These are phyloP conservation scores for Sander lucioperca DNA, from an alignment of 2,113 vertebrate genomes.

Conservation along the genomic window DNA sequence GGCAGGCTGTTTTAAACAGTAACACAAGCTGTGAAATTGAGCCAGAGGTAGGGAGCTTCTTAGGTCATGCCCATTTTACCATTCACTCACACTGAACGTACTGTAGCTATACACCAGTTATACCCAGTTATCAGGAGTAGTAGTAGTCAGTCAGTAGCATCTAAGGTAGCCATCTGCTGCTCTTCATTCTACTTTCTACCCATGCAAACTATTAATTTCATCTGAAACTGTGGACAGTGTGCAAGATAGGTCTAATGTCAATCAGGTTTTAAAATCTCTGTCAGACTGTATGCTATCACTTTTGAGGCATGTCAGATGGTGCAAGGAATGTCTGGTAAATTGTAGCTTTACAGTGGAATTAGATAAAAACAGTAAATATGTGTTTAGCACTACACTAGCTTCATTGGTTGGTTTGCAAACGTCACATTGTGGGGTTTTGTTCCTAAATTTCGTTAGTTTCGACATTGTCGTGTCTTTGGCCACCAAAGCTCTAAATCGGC, in stretches of 20 bases:
- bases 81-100: slow-evolving; percentile 2
- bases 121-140: not conserved
- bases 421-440: not conserved
- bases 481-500: not conserved
- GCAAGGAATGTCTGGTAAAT: not conserved
- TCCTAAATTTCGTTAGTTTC: not conserved
- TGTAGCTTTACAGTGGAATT: not conserved
- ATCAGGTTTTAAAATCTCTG: not conserved
- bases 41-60: slow-evolving; percentile 63
- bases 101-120: not conserved
- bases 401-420: not conserved
- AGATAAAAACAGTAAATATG: not conserved
- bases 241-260: not conserved
- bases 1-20: slow-evolving; percentile 58
- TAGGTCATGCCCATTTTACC: slow-evolving; percentile 29
- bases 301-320: slow-evolving; percentile 4
- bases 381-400: not conserved
- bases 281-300: not conserved
- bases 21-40: slow-evolving; percentile 63
- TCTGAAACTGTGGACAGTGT: not conserved
- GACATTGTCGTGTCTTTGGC: not conserved
- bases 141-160: not conserved
- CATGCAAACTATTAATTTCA: not conserved
- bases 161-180: not conserved
- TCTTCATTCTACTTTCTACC: not conserved